Percentiles rank a stretch among this genome's conserved stretches.
These are phyloP conservation scores for Ophioninae sp. DNA, from an alignment of 2,888 invertebrate species.

Conservation along the genomic window DNA sequence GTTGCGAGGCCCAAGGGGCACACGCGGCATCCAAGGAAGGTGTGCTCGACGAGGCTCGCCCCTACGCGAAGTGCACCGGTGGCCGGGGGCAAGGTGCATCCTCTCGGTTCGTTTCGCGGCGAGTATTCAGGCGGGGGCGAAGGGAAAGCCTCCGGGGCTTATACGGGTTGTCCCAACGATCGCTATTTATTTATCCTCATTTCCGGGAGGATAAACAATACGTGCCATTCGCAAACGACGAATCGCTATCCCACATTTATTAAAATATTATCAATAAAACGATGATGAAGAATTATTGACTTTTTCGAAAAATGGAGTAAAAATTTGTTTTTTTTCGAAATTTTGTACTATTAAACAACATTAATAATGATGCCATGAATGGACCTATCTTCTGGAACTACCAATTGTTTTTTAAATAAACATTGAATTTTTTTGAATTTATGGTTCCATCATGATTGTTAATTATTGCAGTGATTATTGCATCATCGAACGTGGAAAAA, in stretches of 20 bases:
- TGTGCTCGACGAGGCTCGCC: constrained; percentile 40
- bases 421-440: too few relatives aligned
- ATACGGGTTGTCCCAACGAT: constrained; percentile 2
- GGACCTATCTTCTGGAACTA: too few relatives aligned
- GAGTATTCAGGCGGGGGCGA: constrained; percentile 7
- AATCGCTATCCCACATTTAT: neutral
- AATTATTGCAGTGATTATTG: too few relatives aligned
- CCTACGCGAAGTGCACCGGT: constrained; percentile 46
- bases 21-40: constrained; percentile 50
- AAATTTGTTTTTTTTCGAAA: too few relatives aligned
- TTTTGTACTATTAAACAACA: too few relatives aligned
- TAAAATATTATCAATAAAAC: too few relatives aligned
- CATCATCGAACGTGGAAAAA: too few relatives aligned
- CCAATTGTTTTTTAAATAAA: too few relatives aligned
- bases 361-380: too few relatives aligned
- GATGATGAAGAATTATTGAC: too few relatives aligned
- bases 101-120: constrained; percentile 34
- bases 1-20: constrained; percentile 10
- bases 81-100: constrained; percentile 62
- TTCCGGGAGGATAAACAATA: neutral
- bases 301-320: too few relatives aligned
- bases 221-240: neutral
- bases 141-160: constrained; percentile 1
- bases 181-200: neutral
- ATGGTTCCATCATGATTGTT: too few relatives aligned